Evolutionary conservation across 2,113 vertebrate genomes (phyloP).

Genomic region (Brachypteracias leptosomus): DNA sequence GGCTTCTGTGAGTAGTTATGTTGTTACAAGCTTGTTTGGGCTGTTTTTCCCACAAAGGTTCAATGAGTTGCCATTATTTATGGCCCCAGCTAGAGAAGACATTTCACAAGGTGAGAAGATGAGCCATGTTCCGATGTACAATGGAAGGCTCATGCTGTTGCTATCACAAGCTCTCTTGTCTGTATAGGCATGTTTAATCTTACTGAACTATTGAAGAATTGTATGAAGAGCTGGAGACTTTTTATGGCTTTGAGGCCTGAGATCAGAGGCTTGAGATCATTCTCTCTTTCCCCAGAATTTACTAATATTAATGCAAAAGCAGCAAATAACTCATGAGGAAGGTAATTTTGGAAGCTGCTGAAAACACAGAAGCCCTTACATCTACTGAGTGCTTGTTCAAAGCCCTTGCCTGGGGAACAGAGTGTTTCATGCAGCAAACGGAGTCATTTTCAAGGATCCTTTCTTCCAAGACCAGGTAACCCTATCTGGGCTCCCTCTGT

Average conservation of each 20-base stretch:
- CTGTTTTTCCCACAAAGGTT: not conserved
- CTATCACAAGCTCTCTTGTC: not conserved
- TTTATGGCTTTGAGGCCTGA: not conserved
- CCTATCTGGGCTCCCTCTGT: not conserved
- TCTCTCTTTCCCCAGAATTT: not conserved
- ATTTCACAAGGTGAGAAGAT: not conserved
- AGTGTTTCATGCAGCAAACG: not conserved
- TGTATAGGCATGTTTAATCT: not conserved
- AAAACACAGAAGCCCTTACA: not conserved
- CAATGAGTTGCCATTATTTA: not conserved
- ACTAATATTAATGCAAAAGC: not conserved
- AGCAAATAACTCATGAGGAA: not conserved
- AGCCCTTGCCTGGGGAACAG: not conserved
- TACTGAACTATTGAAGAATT: not conserved
- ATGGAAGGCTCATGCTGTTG: not conserved
- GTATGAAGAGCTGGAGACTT: not conserved
- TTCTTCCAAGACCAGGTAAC: not conserved
- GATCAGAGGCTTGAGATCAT: not conserved
- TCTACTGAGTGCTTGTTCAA: not conserved
- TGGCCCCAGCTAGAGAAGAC: not conserved
- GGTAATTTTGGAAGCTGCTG: not conserved
- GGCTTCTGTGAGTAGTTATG: not conserved
- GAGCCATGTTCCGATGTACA: not conserved
- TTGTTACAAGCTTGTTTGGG: not conserved
- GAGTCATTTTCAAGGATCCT: not conserved